These are phyloP conservation scores for Sphenodon punctatus DNA, from an alignment of 2,797 vertebrate species.

Conservation along the genomic window DNA sequence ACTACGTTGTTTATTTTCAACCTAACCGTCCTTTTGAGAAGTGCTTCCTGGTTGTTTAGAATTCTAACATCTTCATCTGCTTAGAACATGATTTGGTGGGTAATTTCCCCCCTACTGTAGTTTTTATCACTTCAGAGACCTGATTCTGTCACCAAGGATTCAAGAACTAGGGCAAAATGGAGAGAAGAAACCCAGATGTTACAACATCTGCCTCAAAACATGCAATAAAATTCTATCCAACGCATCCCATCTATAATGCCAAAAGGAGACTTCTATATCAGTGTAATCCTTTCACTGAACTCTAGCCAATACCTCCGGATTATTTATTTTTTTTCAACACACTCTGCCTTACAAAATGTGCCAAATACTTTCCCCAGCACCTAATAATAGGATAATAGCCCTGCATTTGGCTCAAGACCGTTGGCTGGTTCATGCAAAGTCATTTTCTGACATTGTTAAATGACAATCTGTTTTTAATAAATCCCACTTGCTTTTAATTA, in stretches of 20 bases:
- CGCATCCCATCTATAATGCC: background rate
- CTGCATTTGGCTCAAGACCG: conserved; percentile 4
- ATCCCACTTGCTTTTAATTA: background rate
- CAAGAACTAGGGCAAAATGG: background rate
- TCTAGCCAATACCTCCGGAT: background rate
- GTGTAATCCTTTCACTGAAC: background rate
- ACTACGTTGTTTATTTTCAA: too few species aligned
- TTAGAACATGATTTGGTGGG: background rate
- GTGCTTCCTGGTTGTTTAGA: background rate
- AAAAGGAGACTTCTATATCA: background rate
- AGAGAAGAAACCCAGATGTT: background rate
- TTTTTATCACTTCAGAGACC: background rate
- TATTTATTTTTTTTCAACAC: background rate
- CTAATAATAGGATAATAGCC: background rate
- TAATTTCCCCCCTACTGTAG: background rate
- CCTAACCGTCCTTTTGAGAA: too few species aligned
- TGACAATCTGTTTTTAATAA: background rate
- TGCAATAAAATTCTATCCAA: background rate
- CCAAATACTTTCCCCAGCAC: background rate
- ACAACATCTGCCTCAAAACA: background rate
- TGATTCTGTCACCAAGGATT: background rate
- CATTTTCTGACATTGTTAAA: background rate
- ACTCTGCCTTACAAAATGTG: background rate
- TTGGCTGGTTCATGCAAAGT: background rate
- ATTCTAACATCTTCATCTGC: background rate